Conservation (phyloP, 2,888 invertebrate genomes). For the Petrolisthes manimaculis region DNA sequence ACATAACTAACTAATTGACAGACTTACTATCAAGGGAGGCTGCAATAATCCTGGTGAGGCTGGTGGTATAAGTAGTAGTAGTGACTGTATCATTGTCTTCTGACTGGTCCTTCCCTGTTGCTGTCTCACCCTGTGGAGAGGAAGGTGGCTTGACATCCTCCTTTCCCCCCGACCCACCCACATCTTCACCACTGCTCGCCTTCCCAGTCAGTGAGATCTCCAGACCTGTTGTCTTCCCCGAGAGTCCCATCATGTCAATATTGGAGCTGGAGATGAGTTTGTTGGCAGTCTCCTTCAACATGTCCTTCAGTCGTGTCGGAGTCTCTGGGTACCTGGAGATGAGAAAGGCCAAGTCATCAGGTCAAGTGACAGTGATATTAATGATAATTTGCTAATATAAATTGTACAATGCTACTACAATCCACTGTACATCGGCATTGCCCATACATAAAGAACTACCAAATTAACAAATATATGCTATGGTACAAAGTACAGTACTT, state of each 20-base stretch:
- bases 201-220: constrained; percentile 46
- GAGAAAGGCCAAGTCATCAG: neutral
- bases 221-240: constrained; percentile 40
- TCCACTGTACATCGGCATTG: too few relatives aligned
- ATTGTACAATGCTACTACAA: too few relatives aligned
- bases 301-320: constrained; percentile 35
- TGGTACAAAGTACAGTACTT: too few relatives aligned
- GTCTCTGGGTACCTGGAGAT: neutral
- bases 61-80: constrained; percentile 55
- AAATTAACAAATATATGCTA: too few relatives aligned
- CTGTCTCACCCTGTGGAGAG: neutral
- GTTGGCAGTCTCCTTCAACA: constrained; percentile 57
- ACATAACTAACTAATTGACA: neutral
- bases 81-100: constrained; percentile 12
- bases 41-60: constrained; percentile 60
- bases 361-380: too few relatives aligned
- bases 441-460: too few relatives aligned
- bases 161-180: neutral
- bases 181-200: neutral
- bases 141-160: neutral
- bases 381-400: too few relatives aligned
- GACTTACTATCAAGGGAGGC: constrained; percentile 60
- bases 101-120: constrained; percentile 9
- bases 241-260: constrained; percentile 39
- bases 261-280: constrained; percentile 49